Conservation (phyloP, 2,888 invertebrate species). For the Lasioglossum oenotherae region DNA sequence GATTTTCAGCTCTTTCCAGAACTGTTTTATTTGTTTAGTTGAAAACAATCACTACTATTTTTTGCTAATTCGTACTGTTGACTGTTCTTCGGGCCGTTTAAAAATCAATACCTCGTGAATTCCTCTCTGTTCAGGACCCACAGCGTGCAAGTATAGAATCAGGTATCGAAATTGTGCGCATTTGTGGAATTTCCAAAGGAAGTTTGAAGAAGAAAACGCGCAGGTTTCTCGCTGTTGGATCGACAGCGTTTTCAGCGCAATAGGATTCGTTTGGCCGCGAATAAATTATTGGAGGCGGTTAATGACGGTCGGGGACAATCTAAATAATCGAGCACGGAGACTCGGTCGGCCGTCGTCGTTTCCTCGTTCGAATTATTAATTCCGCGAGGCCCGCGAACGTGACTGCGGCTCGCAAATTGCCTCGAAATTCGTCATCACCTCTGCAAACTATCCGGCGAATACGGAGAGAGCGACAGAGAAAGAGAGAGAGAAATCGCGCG, state of each 20-base stretch:
- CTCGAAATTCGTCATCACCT: constrained; percentile 6
- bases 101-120: neutral
- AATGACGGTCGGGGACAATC: constrained; percentile 8
- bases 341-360: constrained; percentile 19
- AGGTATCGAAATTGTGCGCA: too few species aligned
- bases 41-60: too few species aligned
- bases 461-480: neutral
- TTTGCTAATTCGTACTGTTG: too few species aligned
- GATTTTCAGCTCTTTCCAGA: too few species aligned
- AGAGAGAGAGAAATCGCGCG: constrained; percentile 1
- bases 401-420: constrained; percentile 9
- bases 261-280: constrained; percentile 5
- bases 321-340: constrained; percentile 18
- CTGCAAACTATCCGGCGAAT: neutral
- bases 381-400: neutral
- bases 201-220: neutral
- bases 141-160: neutral
- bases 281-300: constrained; percentile 31
- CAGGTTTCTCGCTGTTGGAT: neutral
- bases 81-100: neutral
- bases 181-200: neutral
- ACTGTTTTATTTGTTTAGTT: too few species aligned
- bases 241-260: neutral
- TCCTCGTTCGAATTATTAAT: constrained; percentile 31
- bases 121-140: too few species aligned